Base-by-base conservation (phyloP, 23 tunicate genomes). In the Pegea sp. region DNA sequence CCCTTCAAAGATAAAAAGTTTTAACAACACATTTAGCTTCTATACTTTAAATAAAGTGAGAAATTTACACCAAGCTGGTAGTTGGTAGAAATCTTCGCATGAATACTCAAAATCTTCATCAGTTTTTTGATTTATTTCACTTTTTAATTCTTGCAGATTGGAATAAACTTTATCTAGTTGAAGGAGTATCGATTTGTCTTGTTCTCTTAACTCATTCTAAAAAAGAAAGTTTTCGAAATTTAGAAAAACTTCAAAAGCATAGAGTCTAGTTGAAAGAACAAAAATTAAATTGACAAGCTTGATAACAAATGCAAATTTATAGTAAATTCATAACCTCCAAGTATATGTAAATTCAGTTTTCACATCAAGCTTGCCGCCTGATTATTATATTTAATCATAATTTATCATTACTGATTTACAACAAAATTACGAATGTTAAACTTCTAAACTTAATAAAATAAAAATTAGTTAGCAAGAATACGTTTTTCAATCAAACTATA, bases 191-290 rank as follows among this genome's bases (percentile, higher is more conserved):
- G 95, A 57, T 59, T 84, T 84, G 52, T 84, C 95, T 68, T 84
- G 95, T 38, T 84, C 95, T 34, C 95, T 33, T 84, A 84, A 73
- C 57, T 84, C 95, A 34, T 84, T 77, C 95, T 84, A 61, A 8
- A 20, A 55, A 43, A 30, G 19, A 20, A 29, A 30, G 46, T 38
- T 38, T 38, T 38, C 16, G 16, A 38, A 38, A 8, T 38, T 38
- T 38, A 38, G 48, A 59, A 8, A 56, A 59, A 38, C 46, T 38
- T 11, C 11, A 38, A 8, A 38, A 38, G 46, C 11, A 38, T 38
- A 38, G 46, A 38, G 11, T 38, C n/a, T n/a, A 8, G 16, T 16
- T 8, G 16, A 38, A 38, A 38, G 16, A 38, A 38, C 46, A 38
- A 38, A 38, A 38, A 38, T 38, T 38, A 11, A 8, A 8, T 38